phyloP scores from a whole-genome alignment of 2,113 vertebrate genomes.

The Sminthopsis crassicaudata region DNA sequence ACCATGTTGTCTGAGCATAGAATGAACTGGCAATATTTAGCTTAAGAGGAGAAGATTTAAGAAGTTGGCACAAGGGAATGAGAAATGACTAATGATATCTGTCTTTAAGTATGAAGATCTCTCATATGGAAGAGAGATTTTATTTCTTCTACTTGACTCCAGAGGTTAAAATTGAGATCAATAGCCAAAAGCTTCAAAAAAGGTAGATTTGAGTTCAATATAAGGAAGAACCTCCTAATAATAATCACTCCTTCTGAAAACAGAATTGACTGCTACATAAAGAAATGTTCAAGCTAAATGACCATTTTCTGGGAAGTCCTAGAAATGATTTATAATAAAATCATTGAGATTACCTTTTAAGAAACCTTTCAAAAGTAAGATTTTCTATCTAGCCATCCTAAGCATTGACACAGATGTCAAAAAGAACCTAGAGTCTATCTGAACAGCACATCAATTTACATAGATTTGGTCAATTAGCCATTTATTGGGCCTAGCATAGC shows the following conservation, averaged over 20 bases:
- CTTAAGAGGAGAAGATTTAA: background rate
- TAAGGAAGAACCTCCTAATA: background rate
- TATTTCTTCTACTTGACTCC: background rate
- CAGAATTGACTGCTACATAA: background rate
- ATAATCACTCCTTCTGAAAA: background rate
- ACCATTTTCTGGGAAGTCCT: background rate
- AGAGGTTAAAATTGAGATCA: background rate
- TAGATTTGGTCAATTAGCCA: constrained; percentile 9
- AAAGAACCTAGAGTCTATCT: background rate
- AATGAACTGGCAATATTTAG: background rate
- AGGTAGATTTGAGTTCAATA: background rate
- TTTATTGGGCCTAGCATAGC: background rate
- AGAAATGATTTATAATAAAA: background rate
- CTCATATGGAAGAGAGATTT: background rate
- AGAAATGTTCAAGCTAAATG: background rate
- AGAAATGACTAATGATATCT: background rate
- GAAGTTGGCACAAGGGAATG: background rate
- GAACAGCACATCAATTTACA: background rate
- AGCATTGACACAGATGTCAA: background rate
- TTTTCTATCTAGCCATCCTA: background rate
- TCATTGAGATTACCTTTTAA: background rate
- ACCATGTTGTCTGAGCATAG: background rate
- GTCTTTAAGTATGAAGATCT: background rate
- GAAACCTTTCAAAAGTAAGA: background rate
- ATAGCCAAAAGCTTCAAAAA: background rate